Evolutionary conservation across 1,140 invertebrate genomes (phyloP).

Genomic region (Brachionus angularis): DNA sequence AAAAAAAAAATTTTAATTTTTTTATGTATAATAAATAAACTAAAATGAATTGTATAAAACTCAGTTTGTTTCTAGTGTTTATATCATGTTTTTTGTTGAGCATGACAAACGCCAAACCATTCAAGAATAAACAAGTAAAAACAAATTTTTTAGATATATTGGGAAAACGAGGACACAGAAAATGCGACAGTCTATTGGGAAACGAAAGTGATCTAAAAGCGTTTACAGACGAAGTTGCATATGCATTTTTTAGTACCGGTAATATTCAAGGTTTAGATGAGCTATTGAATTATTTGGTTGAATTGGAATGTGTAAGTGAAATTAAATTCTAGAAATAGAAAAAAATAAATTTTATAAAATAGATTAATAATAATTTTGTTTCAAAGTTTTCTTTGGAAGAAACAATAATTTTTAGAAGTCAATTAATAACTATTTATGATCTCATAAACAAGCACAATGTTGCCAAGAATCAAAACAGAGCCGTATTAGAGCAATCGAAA

Average conservation of each 20-base stretch:
- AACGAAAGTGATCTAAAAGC: conserved; percentile 28
- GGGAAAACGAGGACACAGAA: conserved; percentile 31
- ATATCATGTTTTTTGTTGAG: background rate
- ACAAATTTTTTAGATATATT: conserved; percentile 28
- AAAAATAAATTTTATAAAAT: background rate
- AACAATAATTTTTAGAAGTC: conserved; percentile 7
- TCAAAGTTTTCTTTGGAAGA: conserved; percentile 16
- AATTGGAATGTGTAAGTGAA: conserved; percentile 16
- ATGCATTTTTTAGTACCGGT: conserved; percentile 10
- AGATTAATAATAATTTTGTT: background rate
- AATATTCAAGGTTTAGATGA: conserved; percentile 33
- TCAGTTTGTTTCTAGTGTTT: background rate
- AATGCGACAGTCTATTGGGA: conserved; percentile 18
- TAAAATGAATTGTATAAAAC: too few species aligned
- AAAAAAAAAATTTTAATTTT: too few species aligned
- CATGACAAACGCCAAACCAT: background rate
- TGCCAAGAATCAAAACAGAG: background rate
- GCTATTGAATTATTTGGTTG: background rate
- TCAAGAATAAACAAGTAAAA: conserved; percentile 15
- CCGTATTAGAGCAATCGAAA: background rate
- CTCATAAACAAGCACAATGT: background rate
- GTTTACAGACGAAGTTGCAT: conserved; percentile 23
- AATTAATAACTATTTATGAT: conserved; percentile 12
- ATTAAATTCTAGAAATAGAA: too few species aligned
- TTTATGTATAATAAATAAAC: too few species aligned